phyloP scores from a whole-genome alignment of 2,797 vertebrate species.

The Morus bassanus region DNA sequence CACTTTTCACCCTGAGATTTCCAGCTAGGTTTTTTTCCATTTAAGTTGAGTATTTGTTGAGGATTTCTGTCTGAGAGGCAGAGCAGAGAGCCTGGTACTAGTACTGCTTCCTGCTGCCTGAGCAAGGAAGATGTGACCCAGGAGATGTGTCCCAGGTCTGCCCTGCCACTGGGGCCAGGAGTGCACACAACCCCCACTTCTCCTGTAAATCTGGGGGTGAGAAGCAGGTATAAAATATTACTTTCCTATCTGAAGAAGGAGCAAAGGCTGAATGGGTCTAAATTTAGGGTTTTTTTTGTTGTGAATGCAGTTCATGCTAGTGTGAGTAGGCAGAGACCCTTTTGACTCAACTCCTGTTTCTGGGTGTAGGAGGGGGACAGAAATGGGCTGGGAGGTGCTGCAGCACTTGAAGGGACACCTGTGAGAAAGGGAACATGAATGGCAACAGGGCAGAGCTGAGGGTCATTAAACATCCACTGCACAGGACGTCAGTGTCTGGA shows the following conservation, averaged over 20 bases:
- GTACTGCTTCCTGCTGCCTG: background rate
- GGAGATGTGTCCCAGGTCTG: background rate
- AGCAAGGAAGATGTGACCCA: background rate
- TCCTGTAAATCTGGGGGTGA: fast-evolving
- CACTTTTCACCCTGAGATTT: background rate
- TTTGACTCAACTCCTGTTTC: background rate
- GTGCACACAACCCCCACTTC: fast-evolving
- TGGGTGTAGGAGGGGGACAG: background rate
- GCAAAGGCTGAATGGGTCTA: background rate
- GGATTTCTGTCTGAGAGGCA: background rate
- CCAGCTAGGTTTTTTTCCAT: background rate
- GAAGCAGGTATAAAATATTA: background rate
- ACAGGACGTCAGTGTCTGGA: background rate
- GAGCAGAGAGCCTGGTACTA: background rate
- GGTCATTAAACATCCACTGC: background rate
- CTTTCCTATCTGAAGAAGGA: background rate
- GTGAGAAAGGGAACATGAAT: background rate
- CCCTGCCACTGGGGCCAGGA: fast-evolving
- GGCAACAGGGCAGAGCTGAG: background rate
- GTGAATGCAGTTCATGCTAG: background rate
- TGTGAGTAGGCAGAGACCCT: background rate
- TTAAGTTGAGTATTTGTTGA: background rate
- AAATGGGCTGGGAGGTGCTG: background rate
- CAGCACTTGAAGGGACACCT: fast-evolving
- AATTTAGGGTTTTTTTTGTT: background rate